Evolutionary conservation across 2,797 vertebrate genomes (phyloP).

Genomic region (Euthynnus affinis): DNA sequence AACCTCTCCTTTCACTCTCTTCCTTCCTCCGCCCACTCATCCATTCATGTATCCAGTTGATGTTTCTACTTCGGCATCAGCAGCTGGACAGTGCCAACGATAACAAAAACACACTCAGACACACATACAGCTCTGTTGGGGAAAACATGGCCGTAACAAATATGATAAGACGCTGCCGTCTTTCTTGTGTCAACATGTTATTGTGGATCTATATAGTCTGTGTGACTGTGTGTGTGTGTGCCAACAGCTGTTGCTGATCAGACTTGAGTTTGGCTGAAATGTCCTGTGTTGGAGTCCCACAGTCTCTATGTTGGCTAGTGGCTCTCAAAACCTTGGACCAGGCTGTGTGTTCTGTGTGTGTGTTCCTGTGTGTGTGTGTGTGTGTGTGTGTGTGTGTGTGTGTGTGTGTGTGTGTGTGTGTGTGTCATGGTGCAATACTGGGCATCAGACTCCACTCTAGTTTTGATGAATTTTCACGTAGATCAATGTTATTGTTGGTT

Average conservation of each 20-base stretch:
- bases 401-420: too few relatives aligned
- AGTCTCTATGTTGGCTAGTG: conserved; percentile 46
- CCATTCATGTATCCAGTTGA: conserved; percentile 13
- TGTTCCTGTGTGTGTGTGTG: neutral
- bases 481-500: neutral
- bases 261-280: conserved; percentile 53
- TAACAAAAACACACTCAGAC: conserved; percentile 36
- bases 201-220: conserved; percentile 3
- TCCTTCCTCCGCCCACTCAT: neutral
- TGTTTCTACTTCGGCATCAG: conserved; percentile 42
- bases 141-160: conserved; percentile 37
- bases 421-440: conserved; percentile 6
- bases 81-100: conserved; percentile 15
- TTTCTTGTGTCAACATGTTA: conserved; percentile 33
- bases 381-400: too few relatives aligned
- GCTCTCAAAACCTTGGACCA: conserved; percentile 41
- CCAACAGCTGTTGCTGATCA: conserved; percentile 70
- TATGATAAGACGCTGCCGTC: conserved; percentile 38
- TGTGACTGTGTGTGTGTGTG: conserved; percentile 35
- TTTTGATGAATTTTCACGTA: conserved; percentile 5
- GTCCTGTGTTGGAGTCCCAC: conserved; percentile 43
- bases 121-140: conserved; percentile 16
- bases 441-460: neutral
- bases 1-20: neutral
- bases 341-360: conserved; percentile 18